phyloP scores from a whole-genome alignment of 2,797 vertebrate genomes.

The Melanogrammus aeglefinus region DNA sequence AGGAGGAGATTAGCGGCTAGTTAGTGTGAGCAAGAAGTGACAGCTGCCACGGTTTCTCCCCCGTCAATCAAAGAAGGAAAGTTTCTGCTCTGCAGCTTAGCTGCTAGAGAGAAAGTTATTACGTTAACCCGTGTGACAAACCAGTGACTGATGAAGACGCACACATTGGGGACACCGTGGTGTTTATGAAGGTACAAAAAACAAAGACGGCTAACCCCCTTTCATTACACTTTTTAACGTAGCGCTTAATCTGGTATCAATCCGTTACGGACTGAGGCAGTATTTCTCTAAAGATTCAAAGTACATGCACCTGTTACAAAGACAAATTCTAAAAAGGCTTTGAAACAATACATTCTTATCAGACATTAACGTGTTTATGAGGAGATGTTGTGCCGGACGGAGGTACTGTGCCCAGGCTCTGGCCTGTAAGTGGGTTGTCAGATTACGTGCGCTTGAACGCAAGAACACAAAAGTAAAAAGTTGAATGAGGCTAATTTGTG shows the following conservation, averaged over 20 bases:
- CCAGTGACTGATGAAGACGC: background rate
- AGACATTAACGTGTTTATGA: too few relatives aligned
- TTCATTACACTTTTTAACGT: too few relatives aligned
- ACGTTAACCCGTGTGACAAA: background rate
- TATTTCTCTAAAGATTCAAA: background rate
- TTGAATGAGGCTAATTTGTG: background rate
- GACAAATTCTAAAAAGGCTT: background rate
- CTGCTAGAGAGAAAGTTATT: constrained; percentile 6
- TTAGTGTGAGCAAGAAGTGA: constrained; percentile 64
- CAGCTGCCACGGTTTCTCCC: constrained; percentile 64
- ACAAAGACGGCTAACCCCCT: background rate
- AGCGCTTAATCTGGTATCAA: too few relatives aligned
- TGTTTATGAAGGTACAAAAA: background rate
- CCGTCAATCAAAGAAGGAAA: constrained; percentile 41
- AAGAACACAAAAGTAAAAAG: background rate
- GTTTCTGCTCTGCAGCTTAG: constrained; percentile 24
- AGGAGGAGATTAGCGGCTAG: constrained; percentile 70
- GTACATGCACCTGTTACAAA: background rate
- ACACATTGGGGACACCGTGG: background rate
- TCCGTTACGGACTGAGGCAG: too few relatives aligned
- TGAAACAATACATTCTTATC: background rate
- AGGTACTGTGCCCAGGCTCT: too few relatives aligned
- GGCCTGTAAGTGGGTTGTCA: background rate
- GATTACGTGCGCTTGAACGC: background rate
- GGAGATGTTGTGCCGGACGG: background rate